phyloP scores from a whole-genome alignment of 2,888 invertebrate genomes.

The Deilephila porcellus region DNA sequence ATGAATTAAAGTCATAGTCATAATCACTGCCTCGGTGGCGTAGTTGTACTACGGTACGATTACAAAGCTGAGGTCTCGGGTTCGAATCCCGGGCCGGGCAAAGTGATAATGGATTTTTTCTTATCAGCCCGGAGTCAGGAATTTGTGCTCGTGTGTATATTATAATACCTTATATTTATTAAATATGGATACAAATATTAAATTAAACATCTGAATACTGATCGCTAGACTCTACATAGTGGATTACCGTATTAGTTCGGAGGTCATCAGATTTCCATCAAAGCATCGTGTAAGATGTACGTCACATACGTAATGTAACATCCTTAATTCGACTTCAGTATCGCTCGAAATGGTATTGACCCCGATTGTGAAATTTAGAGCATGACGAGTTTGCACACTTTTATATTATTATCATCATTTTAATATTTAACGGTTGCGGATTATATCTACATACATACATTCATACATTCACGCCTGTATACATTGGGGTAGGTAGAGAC shows the following conservation, averaged over 20 bases:
- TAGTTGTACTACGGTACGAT: too few relatives aligned
- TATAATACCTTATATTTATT: too few relatives aligned
- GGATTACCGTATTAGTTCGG: background rate
- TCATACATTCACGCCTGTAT: too few relatives aligned
- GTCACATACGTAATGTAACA: conserved; percentile 10
- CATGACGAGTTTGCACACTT: conserved; percentile 60
- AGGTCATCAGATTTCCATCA: background rate
- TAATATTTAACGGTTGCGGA: background rate
- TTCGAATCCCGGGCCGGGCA: too few relatives aligned
- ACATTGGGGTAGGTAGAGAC: too few relatives aligned
- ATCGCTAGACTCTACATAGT: background rate
- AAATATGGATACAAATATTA: background rate
- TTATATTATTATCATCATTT: conserved; percentile 43
- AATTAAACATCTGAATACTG: background rate
- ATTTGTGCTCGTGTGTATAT: too few relatives aligned
- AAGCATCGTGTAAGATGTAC: background rate
- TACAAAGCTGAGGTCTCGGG: too few relatives aligned
- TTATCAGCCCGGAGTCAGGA: too few relatives aligned
- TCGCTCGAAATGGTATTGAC: conserved; percentile 69
- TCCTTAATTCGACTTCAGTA: conserved; percentile 41
- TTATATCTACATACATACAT: background rate
- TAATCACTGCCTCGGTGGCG: too few relatives aligned
- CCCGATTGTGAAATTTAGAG: conserved; percentile 72
- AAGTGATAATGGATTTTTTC: too few relatives aligned
- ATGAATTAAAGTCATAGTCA: too few relatives aligned